Evolutionary conservation across 2,888 invertebrate genomes (phyloP).

Genomic region (Hydraecia micacea): DNA sequence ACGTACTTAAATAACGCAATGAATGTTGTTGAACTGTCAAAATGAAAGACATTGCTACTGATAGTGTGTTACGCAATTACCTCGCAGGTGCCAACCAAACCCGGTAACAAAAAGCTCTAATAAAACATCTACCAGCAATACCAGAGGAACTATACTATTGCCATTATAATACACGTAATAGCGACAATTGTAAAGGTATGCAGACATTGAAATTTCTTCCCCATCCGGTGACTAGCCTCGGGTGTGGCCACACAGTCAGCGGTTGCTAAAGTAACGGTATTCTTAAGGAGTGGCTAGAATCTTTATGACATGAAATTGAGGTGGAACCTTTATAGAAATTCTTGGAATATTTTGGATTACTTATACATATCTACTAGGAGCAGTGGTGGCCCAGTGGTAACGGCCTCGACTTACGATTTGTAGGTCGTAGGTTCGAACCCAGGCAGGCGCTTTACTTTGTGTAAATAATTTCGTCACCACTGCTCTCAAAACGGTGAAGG

Average conservation of each 20-base stretch:
- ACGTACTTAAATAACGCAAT: too few species aligned
- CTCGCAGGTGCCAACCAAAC: background rate
- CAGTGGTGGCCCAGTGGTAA: too few species aligned
- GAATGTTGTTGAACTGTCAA: too few species aligned
- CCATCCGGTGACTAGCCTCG: constrained; percentile 47
- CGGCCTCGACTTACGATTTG: too few species aligned
- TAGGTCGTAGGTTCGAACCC: too few species aligned
- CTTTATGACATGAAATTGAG: too few species aligned
- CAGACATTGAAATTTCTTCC: constrained; percentile 64
- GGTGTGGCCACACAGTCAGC: constrained; percentile 35
- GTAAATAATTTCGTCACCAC: too few species aligned
- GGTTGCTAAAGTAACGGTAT: constrained; percentile 26
- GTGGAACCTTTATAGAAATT: background rate
- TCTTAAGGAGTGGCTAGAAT: background rate
- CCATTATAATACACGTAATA: constrained; percentile 16
- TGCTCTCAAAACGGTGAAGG: too few species aligned
- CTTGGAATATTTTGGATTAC: background rate
- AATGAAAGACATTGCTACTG: too few species aligned
- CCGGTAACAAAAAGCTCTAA: background rate
- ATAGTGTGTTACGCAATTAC: too few species aligned
- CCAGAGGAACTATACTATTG: constrained; percentile 3
- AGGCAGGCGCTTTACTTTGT: too few species aligned
- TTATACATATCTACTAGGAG: too few species aligned
- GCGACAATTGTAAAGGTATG: constrained; percentile 44
- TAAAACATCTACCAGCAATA: constrained; percentile 11